Evolutionary conservation across 2,888 invertebrate genomes (phyloP).

Genomic region (Aricia artaxerxes): DNA sequence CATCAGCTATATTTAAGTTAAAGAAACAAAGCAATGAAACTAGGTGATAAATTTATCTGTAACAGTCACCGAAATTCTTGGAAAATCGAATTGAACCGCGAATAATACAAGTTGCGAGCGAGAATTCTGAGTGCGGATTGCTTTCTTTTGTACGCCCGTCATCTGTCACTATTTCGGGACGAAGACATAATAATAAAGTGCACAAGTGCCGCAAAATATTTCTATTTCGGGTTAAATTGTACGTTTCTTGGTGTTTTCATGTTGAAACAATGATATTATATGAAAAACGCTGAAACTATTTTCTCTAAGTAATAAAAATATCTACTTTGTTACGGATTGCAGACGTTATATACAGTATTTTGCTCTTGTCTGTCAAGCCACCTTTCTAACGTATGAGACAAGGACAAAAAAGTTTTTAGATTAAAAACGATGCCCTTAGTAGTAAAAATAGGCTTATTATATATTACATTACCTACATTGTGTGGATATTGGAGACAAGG

Average conservation of each 20-base stretch:
- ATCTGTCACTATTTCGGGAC: slow-evolving; percentile 31
- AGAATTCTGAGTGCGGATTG: slow-evolving; percentile 23
- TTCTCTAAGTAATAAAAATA: too few species aligned
- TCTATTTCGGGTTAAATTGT: background rate
- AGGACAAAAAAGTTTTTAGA: too few species aligned
- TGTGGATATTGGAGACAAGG: too few species aligned
- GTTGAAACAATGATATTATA: background rate
- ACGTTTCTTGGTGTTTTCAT: background rate
- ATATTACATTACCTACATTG: too few species aligned
- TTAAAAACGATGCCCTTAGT: too few species aligned
- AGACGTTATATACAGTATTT: too few species aligned
- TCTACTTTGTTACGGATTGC: too few species aligned
- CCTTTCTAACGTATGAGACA: too few species aligned
- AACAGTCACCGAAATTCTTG: slow-evolving; percentile 68
- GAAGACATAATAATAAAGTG: slow-evolving; percentile 11
- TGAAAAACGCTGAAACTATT: background rate
- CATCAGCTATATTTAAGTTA: too few species aligned
- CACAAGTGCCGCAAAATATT: slow-evolving; percentile 14
- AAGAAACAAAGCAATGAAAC: background rate
- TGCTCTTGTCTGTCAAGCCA: too few species aligned
- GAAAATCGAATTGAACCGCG: slow-evolving; percentile 72
- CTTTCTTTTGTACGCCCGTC: slow-evolving; percentile 32
- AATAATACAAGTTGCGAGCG: slow-evolving; percentile 69
- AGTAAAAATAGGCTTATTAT: too few species aligned
- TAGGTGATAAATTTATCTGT: slow-evolving; percentile 70